Base-by-base conservation (phyloP, 1,140 invertebrate genomes). In the Charaxes varanes region DNA sequence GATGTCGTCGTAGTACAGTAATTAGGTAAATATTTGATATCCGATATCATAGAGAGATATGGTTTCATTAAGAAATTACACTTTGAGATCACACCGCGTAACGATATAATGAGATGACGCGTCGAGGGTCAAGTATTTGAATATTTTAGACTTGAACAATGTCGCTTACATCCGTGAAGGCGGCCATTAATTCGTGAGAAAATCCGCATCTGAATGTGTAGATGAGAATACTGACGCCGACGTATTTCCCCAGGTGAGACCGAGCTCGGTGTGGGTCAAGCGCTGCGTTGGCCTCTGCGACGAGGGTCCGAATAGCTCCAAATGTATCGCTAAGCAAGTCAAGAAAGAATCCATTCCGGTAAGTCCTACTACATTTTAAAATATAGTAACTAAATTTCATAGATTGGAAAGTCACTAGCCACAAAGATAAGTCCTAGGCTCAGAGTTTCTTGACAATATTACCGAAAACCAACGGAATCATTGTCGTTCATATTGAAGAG, bases 251-350 rank as follows among this genome's bases (percentile, higher is more conserved):
- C 64, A 86, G 85, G 67, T 86, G 38, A 66, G 47, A 30, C 84
- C 84, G 6, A 68, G 76, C 32, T 66, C 73, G n/a, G 74, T 85
- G 14, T 76, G 80, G 61, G 83, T 84, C 13, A 84, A 85, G 49
- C 64, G 78, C 8, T 86, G 85, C 40, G 71, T 78, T 7, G 85
- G 84, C 7, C 68, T 80, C 16, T 86, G 85, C 55, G 68, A 70
- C 51, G 72, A 65, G 28, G 55, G 48, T 6, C 49, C 51, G 26
- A 35, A 47, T 0, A 66, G 66, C 11, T 65, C 68, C 18, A 46
- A 59, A 10, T 82, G 78, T 50, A 51, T 70, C 12, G 47, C 74
- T 12, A 62, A 53, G 6, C 59, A 65, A 15, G 71, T 46, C 7
- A 53, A 28, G 13, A 63, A 47, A 7, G 56, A 70, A 18, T 44